Conservation (phyloP, 2,888 invertebrate species). For the Apodemia mormo region DNA sequence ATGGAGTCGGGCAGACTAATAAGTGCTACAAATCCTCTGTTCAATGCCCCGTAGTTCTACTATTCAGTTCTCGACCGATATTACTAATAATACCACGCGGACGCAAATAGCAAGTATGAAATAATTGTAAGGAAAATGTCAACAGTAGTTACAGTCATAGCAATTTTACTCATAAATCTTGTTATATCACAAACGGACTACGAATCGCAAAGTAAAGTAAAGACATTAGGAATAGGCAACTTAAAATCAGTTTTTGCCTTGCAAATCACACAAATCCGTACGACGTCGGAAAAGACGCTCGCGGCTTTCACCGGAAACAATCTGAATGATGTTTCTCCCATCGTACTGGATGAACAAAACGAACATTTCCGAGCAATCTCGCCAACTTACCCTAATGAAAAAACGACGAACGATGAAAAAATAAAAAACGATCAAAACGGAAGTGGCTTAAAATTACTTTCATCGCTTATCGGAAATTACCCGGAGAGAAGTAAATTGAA, state of each 20-base stretch:
- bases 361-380: conserved; percentile 70
- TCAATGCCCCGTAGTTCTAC: conserved; percentile 51
- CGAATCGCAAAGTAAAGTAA: conserved; percentile 49
- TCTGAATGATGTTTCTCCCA: conserved; percentile 58
- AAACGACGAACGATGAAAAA: conserved; percentile 50
- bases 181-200: conserved; percentile 50
- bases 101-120: conserved; percentile 36
- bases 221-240: conserved; percentile 48
- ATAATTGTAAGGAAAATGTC: conserved; percentile 46
- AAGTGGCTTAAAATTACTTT: conserved; percentile 52
- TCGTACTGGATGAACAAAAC: conserved; percentile 46
- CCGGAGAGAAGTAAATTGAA: conserved; percentile 31
- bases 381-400: conserved; percentile 54
- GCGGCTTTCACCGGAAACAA: conserved; percentile 69
- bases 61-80: conserved; percentile 53
- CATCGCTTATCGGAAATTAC: conserved; percentile 42
- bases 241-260: conserved; percentile 52
- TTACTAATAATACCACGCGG: conserved; percentile 44
- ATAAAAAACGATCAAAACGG: conserved; percentile 45
- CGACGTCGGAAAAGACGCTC: conserved; percentile 64
- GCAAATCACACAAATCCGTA: conserved; percentile 61
- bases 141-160: conserved; percentile 49
- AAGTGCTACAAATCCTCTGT: conserved; percentile 79
- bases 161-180: conserved; percentile 55
- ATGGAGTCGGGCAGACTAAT: conserved; percentile 71